Conservation (phyloP, 1,140 invertebrate genomes). For the Thaumetopoea pityocampa region DNA sequence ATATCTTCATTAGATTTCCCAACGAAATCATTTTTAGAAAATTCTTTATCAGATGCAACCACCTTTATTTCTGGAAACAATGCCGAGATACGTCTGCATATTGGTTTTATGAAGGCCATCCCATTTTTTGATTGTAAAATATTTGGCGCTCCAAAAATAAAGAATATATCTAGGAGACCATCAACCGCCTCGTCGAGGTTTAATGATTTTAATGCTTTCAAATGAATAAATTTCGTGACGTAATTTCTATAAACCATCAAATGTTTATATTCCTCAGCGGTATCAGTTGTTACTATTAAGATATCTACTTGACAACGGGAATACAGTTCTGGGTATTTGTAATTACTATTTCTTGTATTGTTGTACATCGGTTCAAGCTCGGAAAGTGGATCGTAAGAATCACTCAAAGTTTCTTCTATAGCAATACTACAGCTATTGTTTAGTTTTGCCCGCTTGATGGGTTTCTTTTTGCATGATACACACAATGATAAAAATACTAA, state of each 20-base stretch:
- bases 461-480: slow-evolving; percentile 29
- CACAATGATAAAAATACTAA: slow-evolving; percentile 40
- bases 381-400: neutral
- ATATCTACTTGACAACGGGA: slow-evolving; percentile 43
- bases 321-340: slow-evolving; percentile 34
- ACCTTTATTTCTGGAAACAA: slow-evolving; percentile 37
- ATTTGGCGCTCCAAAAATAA: slow-evolving; percentile 47
- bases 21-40: slow-evolving; percentile 18
- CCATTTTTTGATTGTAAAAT: slow-evolving; percentile 50
- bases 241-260: slow-evolving; percentile 44
- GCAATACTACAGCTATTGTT: slow-evolving; percentile 3
- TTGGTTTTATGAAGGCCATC: slow-evolving; percentile 27
- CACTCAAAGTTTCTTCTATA: slow-evolving; percentile 2
- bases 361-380: slow-evolving; percentile 6
- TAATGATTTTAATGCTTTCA: slow-evolving; percentile 35
- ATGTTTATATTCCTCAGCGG: slow-evolving; percentile 35
- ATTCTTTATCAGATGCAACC: slow-evolving; percentile 23
- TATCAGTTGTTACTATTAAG: slow-evolving; percentile 28
- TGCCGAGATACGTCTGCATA: slow-evolving; percentile 32
- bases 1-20: slow-evolving; percentile 41
- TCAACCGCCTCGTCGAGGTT: slow-evolving; percentile 32
- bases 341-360: slow-evolving; percentile 5
- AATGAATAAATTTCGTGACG: slow-evolving; percentile 37
- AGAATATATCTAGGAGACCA: slow-evolving; percentile 35
- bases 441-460: slow-evolving; percentile 10